Conservation (phyloP, 2,113 vertebrate genomes). For the Ramphastos sulfuratus region DNA sequence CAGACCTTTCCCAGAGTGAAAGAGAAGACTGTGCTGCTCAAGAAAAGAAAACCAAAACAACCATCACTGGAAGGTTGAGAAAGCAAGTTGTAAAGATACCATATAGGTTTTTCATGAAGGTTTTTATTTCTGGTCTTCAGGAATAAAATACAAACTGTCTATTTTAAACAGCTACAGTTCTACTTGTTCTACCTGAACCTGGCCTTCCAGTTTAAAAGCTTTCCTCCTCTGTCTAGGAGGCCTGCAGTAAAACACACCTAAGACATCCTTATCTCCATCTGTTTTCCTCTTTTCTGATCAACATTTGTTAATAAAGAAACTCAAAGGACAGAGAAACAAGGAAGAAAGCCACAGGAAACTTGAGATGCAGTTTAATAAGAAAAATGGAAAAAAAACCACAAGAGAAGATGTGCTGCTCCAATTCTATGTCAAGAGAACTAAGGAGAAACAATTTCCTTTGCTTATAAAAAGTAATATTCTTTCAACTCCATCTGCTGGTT, state of each 20-base stretch:
- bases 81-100: neutral
- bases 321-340: neutral
- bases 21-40: neutral
- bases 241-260: neutral
- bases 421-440: neutral
- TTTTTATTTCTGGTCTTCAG: neutral
- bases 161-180: constrained; percentile 4
- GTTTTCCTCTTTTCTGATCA: neutral
- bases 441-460: neutral
- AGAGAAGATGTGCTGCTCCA: neutral
- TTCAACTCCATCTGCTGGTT: constrained; percentile 69
- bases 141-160: neutral
- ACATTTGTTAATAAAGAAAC: neutral
- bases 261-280: neutral
- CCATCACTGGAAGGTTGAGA: neutral
- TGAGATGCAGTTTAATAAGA: neutral
- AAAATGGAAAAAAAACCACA: neutral
- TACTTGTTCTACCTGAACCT: neutral
- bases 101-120: neutral
- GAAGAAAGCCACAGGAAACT: neutral
- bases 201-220: neutral
- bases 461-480: constrained; percentile 43
- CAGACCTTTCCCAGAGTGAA: neutral
- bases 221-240: neutral
- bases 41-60: neutral